Evolutionary conservation across 2,113 vertebrate species (phyloP).

Genomic region (Nycticryphes semicollaris): DNA sequence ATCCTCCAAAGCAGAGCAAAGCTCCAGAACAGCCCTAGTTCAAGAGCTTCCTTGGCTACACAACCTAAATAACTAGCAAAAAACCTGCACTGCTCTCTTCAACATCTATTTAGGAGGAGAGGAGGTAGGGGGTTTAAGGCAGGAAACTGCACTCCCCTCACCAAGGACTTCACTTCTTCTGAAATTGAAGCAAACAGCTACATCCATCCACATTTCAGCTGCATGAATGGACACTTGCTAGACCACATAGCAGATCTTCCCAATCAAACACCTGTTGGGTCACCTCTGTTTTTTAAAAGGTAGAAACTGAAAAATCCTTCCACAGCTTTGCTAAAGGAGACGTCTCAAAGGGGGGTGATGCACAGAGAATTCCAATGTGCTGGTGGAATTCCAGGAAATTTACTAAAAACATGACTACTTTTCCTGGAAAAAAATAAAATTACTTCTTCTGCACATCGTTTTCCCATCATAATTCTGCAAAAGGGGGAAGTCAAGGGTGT

Average conservation of each 20-base stretch:
- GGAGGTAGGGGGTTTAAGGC: not conserved
- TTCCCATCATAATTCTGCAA: not conserved
- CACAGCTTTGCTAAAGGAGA: not conserved
- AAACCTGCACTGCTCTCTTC: not conserved
- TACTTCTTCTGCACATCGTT: not conserved
- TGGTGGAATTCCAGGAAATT: not conserved
- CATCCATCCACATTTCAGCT: not conserved
- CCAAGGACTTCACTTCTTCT: not conserved
- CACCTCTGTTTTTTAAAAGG: not conserved
- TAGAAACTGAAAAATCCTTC: not conserved
- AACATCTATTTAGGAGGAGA: not conserved
- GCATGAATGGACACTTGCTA: not conserved
- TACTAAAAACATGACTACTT: not conserved
- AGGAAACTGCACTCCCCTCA: not conserved
- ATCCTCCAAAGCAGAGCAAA: slow-evolving; percentile 1
- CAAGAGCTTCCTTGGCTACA: not conserved
- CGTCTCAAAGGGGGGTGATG: not conserved
- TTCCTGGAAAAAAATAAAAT: not conserved
- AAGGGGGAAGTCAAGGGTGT: not conserved
- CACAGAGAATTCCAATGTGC: not conserved
- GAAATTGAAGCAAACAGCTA: not conserved
- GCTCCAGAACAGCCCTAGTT: not conserved
- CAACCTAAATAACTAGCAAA: not conserved
- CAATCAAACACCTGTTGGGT: not conserved
- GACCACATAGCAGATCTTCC: not conserved